Conservation (phyloP, 2,797 vertebrate genomes). For the Sebastiscus albofasciatus region DNA sequence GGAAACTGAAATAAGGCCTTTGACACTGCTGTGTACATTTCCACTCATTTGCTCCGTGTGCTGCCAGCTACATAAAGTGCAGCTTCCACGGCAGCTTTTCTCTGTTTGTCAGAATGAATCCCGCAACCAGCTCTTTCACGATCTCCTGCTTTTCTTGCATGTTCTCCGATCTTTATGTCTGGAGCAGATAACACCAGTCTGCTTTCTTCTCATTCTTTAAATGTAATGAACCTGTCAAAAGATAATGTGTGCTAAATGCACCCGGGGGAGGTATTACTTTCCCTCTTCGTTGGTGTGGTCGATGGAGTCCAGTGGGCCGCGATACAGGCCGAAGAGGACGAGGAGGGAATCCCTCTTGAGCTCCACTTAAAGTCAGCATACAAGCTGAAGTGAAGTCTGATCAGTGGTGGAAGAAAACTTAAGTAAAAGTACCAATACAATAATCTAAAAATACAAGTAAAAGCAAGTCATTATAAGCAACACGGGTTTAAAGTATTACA, state of each 20-base stretch:
- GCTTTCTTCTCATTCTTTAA: constrained; percentile 81
- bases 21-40: not conserved
- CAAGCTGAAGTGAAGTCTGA: constrained; percentile 12
- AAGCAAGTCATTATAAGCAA: not conserved
- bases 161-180: constrained; percentile 39
- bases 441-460: not conserved
- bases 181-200: constrained; percentile 56
- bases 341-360: constrained; percentile 34
- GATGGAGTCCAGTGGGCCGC: constrained; percentile 43
- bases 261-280: constrained; percentile 82
- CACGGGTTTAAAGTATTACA: not conserved
- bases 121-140: not conserved
- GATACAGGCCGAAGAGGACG: constrained; percentile 36
- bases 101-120: constrained; percentile 21
- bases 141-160: constrained; percentile 4
- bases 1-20: not conserved
- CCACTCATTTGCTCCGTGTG: not conserved
- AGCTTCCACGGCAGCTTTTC: constrained; percentile 8
- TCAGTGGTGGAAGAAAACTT: not conserved
- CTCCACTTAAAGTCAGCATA: constrained; percentile 12
- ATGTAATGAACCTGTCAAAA: constrained; percentile 88
- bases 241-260: constrained; percentile 83
- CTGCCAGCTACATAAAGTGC: constrained; percentile 7
- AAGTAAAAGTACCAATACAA: not conserved
- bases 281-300: constrained; percentile 66